These are phyloP conservation scores for Atrina japonica DNA, from an alignment of 2,888 invertebrate species.

Conservation along the genomic window DNA sequence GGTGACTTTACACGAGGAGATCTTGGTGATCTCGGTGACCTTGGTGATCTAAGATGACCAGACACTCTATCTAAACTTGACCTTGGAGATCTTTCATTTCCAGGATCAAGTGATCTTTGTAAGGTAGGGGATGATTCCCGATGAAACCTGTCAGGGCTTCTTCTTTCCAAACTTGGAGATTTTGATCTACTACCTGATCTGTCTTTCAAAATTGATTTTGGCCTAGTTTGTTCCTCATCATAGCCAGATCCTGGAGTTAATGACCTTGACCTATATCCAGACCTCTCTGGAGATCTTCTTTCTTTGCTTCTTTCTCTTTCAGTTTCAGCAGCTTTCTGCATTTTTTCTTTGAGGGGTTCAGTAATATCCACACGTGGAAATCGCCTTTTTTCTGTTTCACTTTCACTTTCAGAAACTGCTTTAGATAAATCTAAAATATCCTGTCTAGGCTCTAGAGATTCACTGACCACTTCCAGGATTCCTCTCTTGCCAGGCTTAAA, in stretches of 20 bases:
- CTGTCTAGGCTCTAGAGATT: constrained; percentile 28
- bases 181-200: constrained; percentile 22
- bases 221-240: constrained; percentile 55
- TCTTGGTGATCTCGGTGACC: constrained; percentile 29
- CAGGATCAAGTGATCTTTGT: constrained; percentile 8
- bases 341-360: constrained; percentile 39
- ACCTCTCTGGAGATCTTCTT: constrained; percentile 27
- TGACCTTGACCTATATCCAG: constrained; percentile 42
- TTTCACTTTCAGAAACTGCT: constrained; percentile 6
- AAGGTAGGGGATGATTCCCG: constrained; percentile 12
- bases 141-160: constrained; percentile 12
- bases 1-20: constrained; percentile 34
- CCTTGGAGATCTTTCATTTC: constrained; percentile 18
- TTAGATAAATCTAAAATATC: constrained; percentile 33
- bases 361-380: constrained; percentile 42
- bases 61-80: constrained; percentile 16
- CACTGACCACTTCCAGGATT: constrained; percentile 42
- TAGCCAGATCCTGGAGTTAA: constrained; percentile 47
- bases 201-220: constrained; percentile 44
- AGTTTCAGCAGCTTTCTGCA: constrained; percentile 20
- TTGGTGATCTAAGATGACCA: constrained; percentile 15
- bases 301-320: constrained; percentile 28
- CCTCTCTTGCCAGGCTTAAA: constrained; percentile 30
- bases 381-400: constrained; percentile 27
- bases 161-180: constrained; percentile 36